A percentile compares a stretch with the other conserved stretches of the same genome.
phyloP scores from a whole-genome alignment of 2,113 vertebrate species.

The Perca flavescens region DNA sequence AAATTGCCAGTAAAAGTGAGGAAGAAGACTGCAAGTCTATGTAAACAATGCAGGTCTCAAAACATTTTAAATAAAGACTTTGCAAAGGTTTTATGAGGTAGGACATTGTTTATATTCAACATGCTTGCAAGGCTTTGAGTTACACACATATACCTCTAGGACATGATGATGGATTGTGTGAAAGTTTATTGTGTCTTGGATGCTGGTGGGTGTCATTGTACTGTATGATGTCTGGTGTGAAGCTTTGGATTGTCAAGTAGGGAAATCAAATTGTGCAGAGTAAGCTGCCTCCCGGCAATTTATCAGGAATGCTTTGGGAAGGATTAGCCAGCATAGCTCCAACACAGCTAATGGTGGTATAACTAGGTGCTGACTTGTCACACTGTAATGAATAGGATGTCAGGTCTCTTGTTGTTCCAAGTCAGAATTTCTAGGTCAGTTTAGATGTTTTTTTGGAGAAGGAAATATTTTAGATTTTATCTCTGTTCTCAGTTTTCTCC shows the following conservation, averaged over 20 bases:
- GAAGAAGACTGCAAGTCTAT: neutral
- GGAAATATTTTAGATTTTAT: slow-evolving; percentile 41
- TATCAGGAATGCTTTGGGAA: slow-evolving; percentile 52
- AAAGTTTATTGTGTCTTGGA: neutral
- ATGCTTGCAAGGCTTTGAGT: neutral
- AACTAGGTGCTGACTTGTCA: slow-evolving; percentile 57
- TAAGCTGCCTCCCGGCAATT: slow-evolving; percentile 57
- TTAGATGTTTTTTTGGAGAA: slow-evolving; percentile 23
- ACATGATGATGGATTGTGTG: slow-evolving; percentile 13
- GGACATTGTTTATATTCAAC: too few relatives aligned
- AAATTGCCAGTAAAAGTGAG: neutral
- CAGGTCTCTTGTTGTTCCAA: slow-evolving; percentile 26
- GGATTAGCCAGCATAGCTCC: slow-evolving; percentile 48
- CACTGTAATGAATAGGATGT: slow-evolving; percentile 29
- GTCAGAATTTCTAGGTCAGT: slow-evolving; percentile 40
- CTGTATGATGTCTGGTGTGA: slow-evolving; percentile 16
- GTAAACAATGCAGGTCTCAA: neutral
- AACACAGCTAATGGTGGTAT: slow-evolving; percentile 38
- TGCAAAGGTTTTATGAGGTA: neutral
- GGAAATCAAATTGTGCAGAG: slow-evolving; percentile 59
- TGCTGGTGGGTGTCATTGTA: slow-evolving; percentile 15
- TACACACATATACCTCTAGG: neutral
- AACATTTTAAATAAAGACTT: neutral
- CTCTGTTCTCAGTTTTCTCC: slow-evolving; percentile 41
- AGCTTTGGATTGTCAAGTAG: slow-evolving; percentile 27